These are phyloP conservation scores for Podarcis muralis DNA, from an alignment of 2,113 vertebrate genomes.

Conservation along the genomic window DNA sequence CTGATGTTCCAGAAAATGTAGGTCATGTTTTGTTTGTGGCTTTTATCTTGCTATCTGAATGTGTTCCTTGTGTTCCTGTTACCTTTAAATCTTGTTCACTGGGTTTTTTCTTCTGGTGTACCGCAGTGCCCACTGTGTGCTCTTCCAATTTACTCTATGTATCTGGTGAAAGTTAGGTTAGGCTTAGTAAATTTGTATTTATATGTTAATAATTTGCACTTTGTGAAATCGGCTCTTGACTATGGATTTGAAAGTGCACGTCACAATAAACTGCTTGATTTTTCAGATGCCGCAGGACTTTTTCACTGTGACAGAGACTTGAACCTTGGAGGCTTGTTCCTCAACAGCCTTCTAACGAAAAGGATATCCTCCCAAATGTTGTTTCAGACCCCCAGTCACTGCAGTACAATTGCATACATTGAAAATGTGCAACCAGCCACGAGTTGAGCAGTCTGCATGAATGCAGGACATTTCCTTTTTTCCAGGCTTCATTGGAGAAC, in stretches of 20 bases:
- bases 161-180: neutral
- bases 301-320: neutral
- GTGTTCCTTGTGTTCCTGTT: neutral
- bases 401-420: neutral
- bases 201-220: no score
- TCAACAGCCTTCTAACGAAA: neutral
- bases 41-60: neutral
- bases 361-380: neutral
- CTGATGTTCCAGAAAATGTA: neutral
- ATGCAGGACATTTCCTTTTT: neutral
- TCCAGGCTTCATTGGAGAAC: neutral
- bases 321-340: neutral
- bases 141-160: neutral
- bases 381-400: neutral
- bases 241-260: neutral
- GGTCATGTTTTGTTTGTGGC: neutral
- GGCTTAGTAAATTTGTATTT: no score
- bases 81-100: neutral
- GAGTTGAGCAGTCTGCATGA: neutral
- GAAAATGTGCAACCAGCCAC: neutral
- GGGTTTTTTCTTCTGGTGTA: neutral
- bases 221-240: neutral
- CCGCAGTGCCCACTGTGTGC: neutral
- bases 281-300: neutral
- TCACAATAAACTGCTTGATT: neutral